Conservation (phyloP, 2,797 vertebrate genomes). For the Brachyalestes nurse region DNA sequence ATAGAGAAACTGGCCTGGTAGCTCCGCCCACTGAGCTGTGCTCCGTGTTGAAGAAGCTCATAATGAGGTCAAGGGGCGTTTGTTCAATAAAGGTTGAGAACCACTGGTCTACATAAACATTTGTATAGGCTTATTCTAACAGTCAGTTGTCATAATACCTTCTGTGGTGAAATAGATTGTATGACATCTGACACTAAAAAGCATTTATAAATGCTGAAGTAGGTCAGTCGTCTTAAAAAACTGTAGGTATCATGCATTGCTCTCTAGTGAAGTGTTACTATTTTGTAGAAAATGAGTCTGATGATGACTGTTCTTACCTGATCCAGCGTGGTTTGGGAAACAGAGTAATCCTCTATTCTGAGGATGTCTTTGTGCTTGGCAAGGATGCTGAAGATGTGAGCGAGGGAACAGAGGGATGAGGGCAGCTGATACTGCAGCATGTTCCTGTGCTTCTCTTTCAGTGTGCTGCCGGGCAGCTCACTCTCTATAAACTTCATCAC, state of each 20-base stretch:
- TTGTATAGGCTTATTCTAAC: not conserved
- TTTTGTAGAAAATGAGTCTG: not conserved
- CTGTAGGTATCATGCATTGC: too few relatives aligned
- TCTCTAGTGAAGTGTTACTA: too few relatives aligned
- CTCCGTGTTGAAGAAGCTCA: too few relatives aligned
- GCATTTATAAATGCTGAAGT: too few relatives aligned
- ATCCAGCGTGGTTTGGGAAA: slow-evolving; percentile 97
- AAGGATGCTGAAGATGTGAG: slow-evolving; percentile 93
- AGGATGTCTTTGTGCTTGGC: slow-evolving; percentile 90
- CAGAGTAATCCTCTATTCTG: slow-evolving; percentile 95
- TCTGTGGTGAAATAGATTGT: too few relatives aligned
- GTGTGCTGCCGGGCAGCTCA: slow-evolving; percentile 88
- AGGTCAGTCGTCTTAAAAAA: not conserved
- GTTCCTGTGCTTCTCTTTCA: slow-evolving; percentile 94
- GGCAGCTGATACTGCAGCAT: slow-evolving; percentile 98
- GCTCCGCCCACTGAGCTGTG: too few relatives aligned
- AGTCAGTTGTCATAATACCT: too few relatives aligned
- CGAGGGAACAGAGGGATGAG: slow-evolving; percentile 86
- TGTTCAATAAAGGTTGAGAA: too few relatives aligned
- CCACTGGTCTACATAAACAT: too few relatives aligned
- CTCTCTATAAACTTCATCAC: slow-evolving; percentile 94
- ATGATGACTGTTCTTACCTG: slow-evolving; percentile 80
- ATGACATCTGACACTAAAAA: too few relatives aligned
- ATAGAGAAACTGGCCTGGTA: too few relatives aligned
- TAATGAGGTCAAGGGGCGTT: too few relatives aligned